Evolutionary conservation across 2,888 invertebrate species (phyloP), one percentile per base, ranked within the genome.

Genomic region (Anodontia alba): DNA sequence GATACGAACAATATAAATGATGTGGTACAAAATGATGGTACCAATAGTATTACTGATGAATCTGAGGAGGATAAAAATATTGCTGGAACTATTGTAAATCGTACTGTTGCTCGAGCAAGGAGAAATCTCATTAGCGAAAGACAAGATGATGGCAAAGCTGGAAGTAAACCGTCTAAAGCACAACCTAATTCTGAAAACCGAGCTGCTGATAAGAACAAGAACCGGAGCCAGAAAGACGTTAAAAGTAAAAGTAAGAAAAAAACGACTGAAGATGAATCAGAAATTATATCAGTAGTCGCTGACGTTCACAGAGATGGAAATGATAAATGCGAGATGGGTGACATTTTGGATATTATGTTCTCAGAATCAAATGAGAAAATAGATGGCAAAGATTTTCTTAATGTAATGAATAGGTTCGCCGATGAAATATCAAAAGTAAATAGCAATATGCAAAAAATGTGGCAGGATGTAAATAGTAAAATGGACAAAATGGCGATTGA

Each of bases 171-270:
- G 42, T 42, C 42, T 10, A 42, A 42, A 42, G 42, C 42, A 42
- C 8, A 42, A 42, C n/a, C n/a, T n/a, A n/a, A n/a, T n/a, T n/a
- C n/a, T n/a, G n/a, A n/a, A n/a, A n/a, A n/a, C n/a, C n/a, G n/a
- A n/a, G n/a, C n/a, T n/a, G n/a, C n/a, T n/a, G n/a, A n/a, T n/a
- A n/a, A n/a, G n/a, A n/a, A n/a, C n/a, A n/a, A n/a, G n/a, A n/a
- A n/a, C n/a, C n/a, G n/a, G n/a, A n/a, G n/a, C n/a, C 8, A 15
- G 15, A 42, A 42, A 42, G 42, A 42, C 15, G 42, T 42, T 8
- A 57, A 57, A 57, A 29, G 57, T 26, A 57, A 57, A 26, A 57
- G 29, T 26, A 57, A 57, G 57, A 36, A 66, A 66, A 66, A 66
- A 15, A 12, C 15, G 17, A 3, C 12, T 20, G 20, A 66, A 26